phyloP scores from a whole-genome alignment of 2,888 invertebrate genomes.

The Amorpha juglandis region DNA sequence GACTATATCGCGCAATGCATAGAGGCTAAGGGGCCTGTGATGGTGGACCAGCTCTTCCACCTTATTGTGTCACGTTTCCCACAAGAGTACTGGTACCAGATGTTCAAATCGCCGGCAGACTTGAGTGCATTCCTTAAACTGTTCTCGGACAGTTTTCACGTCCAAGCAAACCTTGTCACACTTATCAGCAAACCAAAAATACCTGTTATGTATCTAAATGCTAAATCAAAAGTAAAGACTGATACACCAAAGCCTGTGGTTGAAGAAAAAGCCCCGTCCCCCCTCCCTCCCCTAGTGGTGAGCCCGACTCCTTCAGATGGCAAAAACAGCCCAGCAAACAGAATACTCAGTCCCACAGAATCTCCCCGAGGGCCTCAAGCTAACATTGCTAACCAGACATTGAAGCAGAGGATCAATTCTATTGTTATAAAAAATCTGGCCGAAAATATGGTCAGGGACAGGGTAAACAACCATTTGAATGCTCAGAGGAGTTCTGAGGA shows the following conservation, averaged over 20 bases:
- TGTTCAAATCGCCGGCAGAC: conserved; percentile 96
- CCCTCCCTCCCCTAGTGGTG: conserved; percentile 64
- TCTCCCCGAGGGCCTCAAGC: conserved; percentile 78
- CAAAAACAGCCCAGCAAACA: conserved; percentile 71
- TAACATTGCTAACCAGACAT: conserved; percentile 88
- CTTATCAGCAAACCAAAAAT: conserved; percentile 91
- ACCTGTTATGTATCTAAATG: conserved; percentile 83
- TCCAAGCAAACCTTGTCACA: conserved; percentile 95
- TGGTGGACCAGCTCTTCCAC: conserved; percentile 94
- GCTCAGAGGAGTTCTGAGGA: conserved; percentile 68
- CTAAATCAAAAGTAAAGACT: conserved; percentile 79
- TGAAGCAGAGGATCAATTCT: conserved; percentile 94
- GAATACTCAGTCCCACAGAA: conserved; percentile 81
- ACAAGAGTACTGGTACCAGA: conserved; percentile 91
- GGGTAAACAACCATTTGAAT: conserved; percentile 78
- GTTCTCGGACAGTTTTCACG: conserved; percentile 97
- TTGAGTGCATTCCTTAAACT: conserved; percentile 95
- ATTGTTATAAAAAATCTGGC: conserved; percentile 95
- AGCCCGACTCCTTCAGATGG: conserved; percentile 80
- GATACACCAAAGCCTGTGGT: conserved; percentile 78
- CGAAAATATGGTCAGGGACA: conserved; percentile 88
- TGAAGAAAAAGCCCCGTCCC: conserved; percentile 68
- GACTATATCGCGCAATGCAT: conserved; percentile 93
- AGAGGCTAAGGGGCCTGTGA: conserved; percentile 91
- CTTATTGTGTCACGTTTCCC: conserved; percentile 90